Evolutionary conservation across 1,140 invertebrate species (phyloP), one percentile per base, ranked within the genome.

Genomic region (Drosophila auraria): DNA sequence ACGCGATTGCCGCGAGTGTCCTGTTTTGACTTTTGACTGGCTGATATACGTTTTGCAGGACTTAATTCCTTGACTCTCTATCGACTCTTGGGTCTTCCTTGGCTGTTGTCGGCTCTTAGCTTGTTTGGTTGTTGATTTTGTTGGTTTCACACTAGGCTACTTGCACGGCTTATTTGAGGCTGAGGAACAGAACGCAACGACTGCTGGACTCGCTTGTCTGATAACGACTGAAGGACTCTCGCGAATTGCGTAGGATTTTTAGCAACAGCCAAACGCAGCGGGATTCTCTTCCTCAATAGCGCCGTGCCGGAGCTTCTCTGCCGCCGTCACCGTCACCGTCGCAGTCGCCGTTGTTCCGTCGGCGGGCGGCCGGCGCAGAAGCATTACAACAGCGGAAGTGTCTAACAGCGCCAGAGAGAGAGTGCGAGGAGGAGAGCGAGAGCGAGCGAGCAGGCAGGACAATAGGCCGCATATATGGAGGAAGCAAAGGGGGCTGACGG

Each of bases 191-290:
- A 90, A 82, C 91, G 91, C 91, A 92, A 92, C 91, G 91, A 92
- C 91, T 92, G 91, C 86, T 92, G 91, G 91, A 92, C 91, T 92
- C 91, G 84, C 91, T 92, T 92, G 91, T 92, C 91, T 92, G 91
- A 92, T 92, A 92, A 92, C 91, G 91, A 92, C 91, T 92, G 87
- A 92, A 91, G 91, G 87, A 89, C 83, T 91, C 87, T 87, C 82
- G 78, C 89, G 79, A 87, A 90, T 83, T 89, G 84, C 84, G 89
- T 89, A 84, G 82, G 80, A 90, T 86, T 91, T 91, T 91, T 91
- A 90, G 87, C 80, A 90, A 90, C 77, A 65, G 69, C 63, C 79
- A 78, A 80, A 64, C 68, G 80, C 87, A 80, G 76, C 76, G 65
- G 74, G 73, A 51, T 42, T 66, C 11, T 61, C 65, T 56, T 56